Evolutionary conservation across 2,888 invertebrate species (phyloP), one percentile per base, ranked within the genome.

Genomic region (Meiosimyza decipiens): DNA sequence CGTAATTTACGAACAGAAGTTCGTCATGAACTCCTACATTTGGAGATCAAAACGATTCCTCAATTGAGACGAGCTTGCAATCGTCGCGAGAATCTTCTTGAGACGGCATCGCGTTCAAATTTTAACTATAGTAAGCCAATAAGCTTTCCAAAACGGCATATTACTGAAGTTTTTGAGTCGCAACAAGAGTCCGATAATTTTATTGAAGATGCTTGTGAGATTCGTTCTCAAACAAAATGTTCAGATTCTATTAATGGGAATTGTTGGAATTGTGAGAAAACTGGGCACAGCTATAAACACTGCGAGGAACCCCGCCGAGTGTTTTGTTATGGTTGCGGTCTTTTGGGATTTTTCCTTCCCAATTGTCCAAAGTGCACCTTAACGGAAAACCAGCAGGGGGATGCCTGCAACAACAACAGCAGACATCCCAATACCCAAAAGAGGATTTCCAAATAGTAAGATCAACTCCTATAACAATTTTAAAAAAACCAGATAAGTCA

Each of bases 281-380:
- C n/a, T 12, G 65, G 51, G 7, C 52, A 65, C 28, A 49, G 65
- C 7, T 65, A 65, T n/a, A 49, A 65, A 6, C 54, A 57, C 6
- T 67, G 55, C 28, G 55, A n/a, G 6, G 9, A 16, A 16, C 16
- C 15, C 11, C 33, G 67, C 5, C 15, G 55, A 5, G 47, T 67
- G 15, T 67, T 67, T 16, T 55, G 55, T 47, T 67, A 67, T 47
- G 67, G 67, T 5, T 67, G 67, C 55, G 67, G 67, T 3, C 16
- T 51, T 1, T 28, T 51, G 12, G 51, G 15, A 22, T 28, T 52
- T 9, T 67, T 54, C 15, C n/a, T n/a, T 22, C 33, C 55, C 9
- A 55, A 28, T 15, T 67, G 54, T 12, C 52, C 28, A 15, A 67
- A 67, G 3, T 67, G 67, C 18, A 15, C 5, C 33, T 28, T 22